phyloP scores from a whole-genome alignment of 2,797 vertebrate species.

The Phalloptychus januarius region DNA sequence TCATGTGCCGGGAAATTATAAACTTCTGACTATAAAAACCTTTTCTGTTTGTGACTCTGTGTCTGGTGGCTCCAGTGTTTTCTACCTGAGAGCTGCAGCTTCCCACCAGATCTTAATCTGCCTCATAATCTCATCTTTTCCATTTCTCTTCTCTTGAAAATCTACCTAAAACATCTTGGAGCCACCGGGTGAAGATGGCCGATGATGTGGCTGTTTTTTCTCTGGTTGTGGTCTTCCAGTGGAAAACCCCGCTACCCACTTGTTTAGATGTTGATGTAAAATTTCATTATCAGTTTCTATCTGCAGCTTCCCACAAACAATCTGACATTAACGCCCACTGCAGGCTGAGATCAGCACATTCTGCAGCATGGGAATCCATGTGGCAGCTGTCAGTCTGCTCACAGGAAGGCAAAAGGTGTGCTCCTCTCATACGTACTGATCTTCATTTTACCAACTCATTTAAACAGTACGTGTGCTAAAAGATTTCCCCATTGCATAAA shows the following conservation, averaged over 20 bases:
- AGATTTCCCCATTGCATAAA: background rate
- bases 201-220: background rate
- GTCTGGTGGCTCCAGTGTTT: background rate
- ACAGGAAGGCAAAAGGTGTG: background rate
- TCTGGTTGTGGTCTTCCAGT: background rate
- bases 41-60: background rate
- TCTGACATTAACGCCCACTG: background rate
- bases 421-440: background rate
- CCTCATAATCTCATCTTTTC: background rate
- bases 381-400: background rate
- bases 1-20: background rate
- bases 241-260: constrained; percentile 6
- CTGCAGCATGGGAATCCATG: background rate
- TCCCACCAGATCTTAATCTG: background rate
- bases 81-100: background rate
- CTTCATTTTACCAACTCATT: background rate
- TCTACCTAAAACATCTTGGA: background rate
- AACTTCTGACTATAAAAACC: background rate
- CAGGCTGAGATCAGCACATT: background rate
- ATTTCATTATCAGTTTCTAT: background rate
- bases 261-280: background rate
- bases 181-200: background rate
- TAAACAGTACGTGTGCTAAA: background rate
- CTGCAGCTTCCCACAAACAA: background rate
- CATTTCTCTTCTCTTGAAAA: background rate